Evolutionary conservation across 2,113 vertebrate genomes (phyloP).

Genomic region (Leucopternis melanops): DNA sequence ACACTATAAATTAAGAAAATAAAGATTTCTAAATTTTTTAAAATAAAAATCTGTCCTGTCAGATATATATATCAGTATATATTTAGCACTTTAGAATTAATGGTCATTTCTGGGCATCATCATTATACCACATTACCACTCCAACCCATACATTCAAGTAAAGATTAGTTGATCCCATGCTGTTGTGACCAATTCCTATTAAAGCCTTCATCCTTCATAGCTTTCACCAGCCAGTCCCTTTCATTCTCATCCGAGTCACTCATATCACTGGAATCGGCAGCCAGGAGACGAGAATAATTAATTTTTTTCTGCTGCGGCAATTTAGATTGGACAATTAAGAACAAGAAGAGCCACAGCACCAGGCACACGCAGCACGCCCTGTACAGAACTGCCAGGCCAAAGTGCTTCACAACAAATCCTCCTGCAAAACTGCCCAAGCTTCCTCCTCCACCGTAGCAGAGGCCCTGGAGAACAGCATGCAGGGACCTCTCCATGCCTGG

Average conservation of each 20-base stretch:
- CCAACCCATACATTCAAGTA: not conserved
- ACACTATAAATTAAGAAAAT: not conserved
- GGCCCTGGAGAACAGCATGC: slow-evolving; percentile 57
- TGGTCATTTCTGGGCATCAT: not conserved
- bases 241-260: slow-evolving; percentile 83
- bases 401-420: slow-evolving; percentile 71
- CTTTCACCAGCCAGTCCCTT: slow-evolving; percentile 86
- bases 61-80: not conserved
- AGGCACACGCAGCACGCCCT: slow-evolving; percentile 58
- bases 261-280: slow-evolving; percentile 75
- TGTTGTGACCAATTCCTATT: not conserved
- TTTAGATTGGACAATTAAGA: slow-evolving; percentile 72
- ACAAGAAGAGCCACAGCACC: slow-evolving; percentile 71
- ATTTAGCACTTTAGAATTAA: not conserved
- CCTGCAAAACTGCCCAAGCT: slow-evolving; percentile 78
- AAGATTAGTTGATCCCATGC: not conserved
- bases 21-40: not conserved
- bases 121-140: not conserved
- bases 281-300: slow-evolving; percentile 85
- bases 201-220: slow-evolving; percentile 74
- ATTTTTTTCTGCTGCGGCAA: slow-evolving; percentile 79
- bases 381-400: slow-evolving; percentile 71
- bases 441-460: slow-evolving; percentile 69
- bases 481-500: slow-evolving; percentile 75
- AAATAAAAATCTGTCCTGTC: not conserved